Conservation (phyloP, 2,888 invertebrate species). For the Lasioglossum zephyrum region DNA sequence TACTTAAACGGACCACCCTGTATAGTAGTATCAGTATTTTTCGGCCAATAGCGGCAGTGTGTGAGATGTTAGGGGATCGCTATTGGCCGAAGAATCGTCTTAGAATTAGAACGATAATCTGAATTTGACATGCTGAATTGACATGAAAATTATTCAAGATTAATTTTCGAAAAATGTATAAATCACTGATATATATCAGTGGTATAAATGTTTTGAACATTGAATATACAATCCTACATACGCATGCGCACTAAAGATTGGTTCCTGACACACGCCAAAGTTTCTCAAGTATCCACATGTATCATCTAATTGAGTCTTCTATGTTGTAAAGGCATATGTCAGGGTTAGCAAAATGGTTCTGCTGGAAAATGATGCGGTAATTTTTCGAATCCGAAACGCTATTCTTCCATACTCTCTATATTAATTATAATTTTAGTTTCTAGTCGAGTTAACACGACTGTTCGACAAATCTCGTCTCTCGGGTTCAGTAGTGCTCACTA, state of each 20-base stretch:
- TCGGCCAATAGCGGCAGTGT: neutral
- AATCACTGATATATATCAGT: too few species aligned
- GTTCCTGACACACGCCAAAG: neutral
- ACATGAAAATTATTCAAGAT: too few species aligned
- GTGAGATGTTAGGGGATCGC: neutral
- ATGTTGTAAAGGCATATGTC: slow-evolving; percentile 76
- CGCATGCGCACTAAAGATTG: slow-evolving; percentile 3
- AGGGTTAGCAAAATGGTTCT: slow-evolving; percentile 86
- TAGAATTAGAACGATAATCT: neutral
- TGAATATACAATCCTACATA: neutral
- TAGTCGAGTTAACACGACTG: slow-evolving; percentile 92
- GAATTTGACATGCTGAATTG: too few species aligned
- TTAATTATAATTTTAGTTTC: slow-evolving; percentile 88
- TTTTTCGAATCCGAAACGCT: slow-evolving; percentile 56
- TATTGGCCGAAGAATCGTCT: neutral
- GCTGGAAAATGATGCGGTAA: slow-evolving; percentile 89
- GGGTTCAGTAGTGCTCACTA: slow-evolving; percentile 94
- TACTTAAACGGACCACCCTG: too few species aligned
- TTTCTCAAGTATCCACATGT: neutral
- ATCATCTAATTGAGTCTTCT: neutral
- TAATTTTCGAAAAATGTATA: too few species aligned
- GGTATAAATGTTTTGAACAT: too few species aligned
- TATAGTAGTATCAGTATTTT: neutral
- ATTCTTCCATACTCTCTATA: slow-evolving; percentile 24
- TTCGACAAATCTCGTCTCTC: slow-evolving; percentile 93